phyloP scores from a whole-genome alignment of 2,888 invertebrate species.

The Eupeodes latifasciatus region DNA sequence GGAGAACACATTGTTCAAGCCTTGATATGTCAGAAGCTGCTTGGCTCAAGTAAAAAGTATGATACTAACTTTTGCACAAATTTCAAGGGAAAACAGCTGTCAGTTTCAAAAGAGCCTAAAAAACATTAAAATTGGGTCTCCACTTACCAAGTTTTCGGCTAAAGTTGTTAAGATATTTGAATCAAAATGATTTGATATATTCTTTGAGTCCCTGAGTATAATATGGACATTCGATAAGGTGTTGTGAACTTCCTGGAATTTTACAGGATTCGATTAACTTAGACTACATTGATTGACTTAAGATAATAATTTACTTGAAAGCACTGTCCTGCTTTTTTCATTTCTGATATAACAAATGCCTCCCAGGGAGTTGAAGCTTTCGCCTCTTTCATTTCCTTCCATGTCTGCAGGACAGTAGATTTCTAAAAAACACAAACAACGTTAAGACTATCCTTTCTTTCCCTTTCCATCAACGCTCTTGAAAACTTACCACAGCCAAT shows the following conservation, averaged over 20 bases:
- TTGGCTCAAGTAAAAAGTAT: too few relatives aligned
- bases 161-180: conserved; percentile 78
- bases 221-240: conserved; percentile 80
- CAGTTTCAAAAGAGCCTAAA: too few relatives aligned
- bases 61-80: too few relatives aligned
- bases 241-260: conserved; percentile 80
- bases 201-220: conserved; percentile 79
- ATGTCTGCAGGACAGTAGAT: conserved; percentile 78
- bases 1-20: too few relatives aligned
- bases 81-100: too few relatives aligned
- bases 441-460: neutral
- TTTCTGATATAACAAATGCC: conserved; percentile 81
- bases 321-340: conserved; percentile 80
- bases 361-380: conserved; percentile 80
- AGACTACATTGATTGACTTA: neutral
- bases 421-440: conserved; percentile 77
- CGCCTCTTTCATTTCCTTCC: conserved; percentile 77
- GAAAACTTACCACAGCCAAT: conserved; percentile 84
- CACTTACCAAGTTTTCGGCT: conserved; percentile 80
- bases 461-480: too few relatives aligned
- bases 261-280: neutral
- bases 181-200: conserved; percentile 77
- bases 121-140: too few relatives aligned
- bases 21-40: too few relatives aligned
- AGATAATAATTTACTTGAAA: conserved; percentile 75